A percentile compares a stretch with the other conserved stretches of the same genome.
phyloP scores from a whole-genome alignment of 1,140 invertebrate genomes.

The Spodoptera litura region DNA sequence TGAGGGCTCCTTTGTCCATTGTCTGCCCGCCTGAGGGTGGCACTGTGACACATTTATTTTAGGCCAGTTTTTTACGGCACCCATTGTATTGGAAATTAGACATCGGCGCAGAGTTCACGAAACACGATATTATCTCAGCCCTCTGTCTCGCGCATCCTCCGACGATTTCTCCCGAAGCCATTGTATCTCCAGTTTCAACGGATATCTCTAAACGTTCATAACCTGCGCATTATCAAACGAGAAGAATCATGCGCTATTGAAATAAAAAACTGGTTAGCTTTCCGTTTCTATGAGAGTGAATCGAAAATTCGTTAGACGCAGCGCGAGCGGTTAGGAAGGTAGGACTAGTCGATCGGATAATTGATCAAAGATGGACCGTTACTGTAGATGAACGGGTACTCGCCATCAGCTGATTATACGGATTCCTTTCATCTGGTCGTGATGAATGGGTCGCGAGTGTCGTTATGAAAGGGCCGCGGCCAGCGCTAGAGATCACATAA shows the following conservation, averaged over 20 bases:
- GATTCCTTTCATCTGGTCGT: slow-evolving; percentile 74
- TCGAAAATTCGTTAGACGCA: slow-evolving; percentile 69
- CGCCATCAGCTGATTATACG: slow-evolving; percentile 79
- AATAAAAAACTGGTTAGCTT: slow-evolving; percentile 81
- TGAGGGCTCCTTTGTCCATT: slow-evolving; percentile 80
- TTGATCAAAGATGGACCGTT: slow-evolving; percentile 77
- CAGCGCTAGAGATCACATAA: slow-evolving; percentile 76
- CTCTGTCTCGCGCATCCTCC: slow-evolving; percentile 73
- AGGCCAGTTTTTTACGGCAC: slow-evolving; percentile 79
- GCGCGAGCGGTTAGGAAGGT: slow-evolving; percentile 49
- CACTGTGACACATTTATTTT: slow-evolving; percentile 85
- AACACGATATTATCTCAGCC: slow-evolving; percentile 78
- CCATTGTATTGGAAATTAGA: slow-evolving; percentile 85
- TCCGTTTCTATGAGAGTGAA: slow-evolving; percentile 76
- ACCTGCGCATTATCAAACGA: slow-evolving; percentile 56
- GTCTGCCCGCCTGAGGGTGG: slow-evolving; percentile 80
- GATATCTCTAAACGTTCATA: slow-evolving; percentile 59
- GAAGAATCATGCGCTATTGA: slow-evolving; percentile 62
- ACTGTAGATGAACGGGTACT: slow-evolving; percentile 51
- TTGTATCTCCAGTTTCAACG: slow-evolving; percentile 67
- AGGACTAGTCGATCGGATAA: slow-evolving; percentile 66
- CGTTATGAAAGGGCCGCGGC: slow-evolving; percentile 70
- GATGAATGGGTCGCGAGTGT: slow-evolving; percentile 71
- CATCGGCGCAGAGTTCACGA: slow-evolving; percentile 79
- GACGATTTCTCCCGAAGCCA: slow-evolving; percentile 64